Evolutionary conservation across 2,888 invertebrate genomes (phyloP).

Genomic region (Cataglyphis rosenhaueri): DNA sequence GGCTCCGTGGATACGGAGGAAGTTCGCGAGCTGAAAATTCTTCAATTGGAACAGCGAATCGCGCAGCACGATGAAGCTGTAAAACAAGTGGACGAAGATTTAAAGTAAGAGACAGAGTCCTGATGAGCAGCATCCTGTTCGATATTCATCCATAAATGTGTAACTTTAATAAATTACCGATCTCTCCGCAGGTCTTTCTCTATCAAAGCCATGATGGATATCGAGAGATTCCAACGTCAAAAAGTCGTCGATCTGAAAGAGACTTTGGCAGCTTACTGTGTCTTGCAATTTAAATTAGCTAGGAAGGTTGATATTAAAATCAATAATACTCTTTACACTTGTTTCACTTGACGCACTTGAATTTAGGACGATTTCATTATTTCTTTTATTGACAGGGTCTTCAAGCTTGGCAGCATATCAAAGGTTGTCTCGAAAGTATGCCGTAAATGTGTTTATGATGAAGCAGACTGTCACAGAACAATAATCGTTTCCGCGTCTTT

Average conservation of each 20-base stretch:
- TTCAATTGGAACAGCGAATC: slow-evolving; percentile 90
- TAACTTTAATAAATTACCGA: slow-evolving; percentile 56
- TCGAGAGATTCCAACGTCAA: slow-evolving; percentile 91
- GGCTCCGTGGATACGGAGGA: slow-evolving; percentile 92
- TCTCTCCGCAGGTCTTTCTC: slow-evolving; percentile 89
- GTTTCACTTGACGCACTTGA: background rate
- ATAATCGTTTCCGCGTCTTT: slow-evolving; percentile 73
- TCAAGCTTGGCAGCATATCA: slow-evolving; percentile 92
- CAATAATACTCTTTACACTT: background rate
- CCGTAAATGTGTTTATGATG: slow-evolving; percentile 85
- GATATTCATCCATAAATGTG: background rate
- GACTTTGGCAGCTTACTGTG: slow-evolving; percentile 89
- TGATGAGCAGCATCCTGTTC: background rate
- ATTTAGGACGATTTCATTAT: background rate
- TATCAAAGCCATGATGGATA: slow-evolving; percentile 89
- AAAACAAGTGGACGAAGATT: slow-evolving; percentile 87
- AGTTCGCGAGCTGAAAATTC: slow-evolving; percentile 90
- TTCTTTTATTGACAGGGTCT: slow-evolving; percentile 87
- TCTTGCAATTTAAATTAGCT: slow-evolving; percentile 91
- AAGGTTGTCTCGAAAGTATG: slow-evolving; percentile 91
- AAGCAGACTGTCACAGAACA: slow-evolving; percentile 75
- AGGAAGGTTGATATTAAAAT: slow-evolving; percentile 87
- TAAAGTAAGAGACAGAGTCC: slow-evolving; percentile 86
- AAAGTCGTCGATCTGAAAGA: slow-evolving; percentile 91
- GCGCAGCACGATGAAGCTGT: slow-evolving; percentile 88